Evolutionary conservation across 1,140 invertebrate genomes (phyloP).

Genomic region (Pachyrhynchus sulphureomaculatus): DNA sequence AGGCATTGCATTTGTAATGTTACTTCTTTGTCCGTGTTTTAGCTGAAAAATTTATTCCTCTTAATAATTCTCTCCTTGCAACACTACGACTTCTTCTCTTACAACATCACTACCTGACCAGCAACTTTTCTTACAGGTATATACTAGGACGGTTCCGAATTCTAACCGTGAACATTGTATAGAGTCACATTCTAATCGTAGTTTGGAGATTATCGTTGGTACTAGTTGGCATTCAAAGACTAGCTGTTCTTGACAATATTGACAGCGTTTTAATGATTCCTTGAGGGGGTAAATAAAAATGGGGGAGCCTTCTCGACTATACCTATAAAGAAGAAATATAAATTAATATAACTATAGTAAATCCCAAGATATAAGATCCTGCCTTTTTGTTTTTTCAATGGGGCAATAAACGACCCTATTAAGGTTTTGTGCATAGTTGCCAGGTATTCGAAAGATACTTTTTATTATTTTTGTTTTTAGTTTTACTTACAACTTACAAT

Average conservation of each 20-base stretch:
- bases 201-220: conserved; percentile 71
- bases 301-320: conserved; percentile 65
- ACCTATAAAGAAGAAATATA: conserved; percentile 55
- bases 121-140: conserved; percentile 79
- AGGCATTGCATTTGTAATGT: too few relatives aligned
- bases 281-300: conserved; percentile 65
- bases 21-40: too few relatives aligned
- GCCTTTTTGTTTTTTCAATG: too few relatives aligned
- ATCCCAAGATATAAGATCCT: too few relatives aligned
- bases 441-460: neutral
- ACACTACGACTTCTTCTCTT: conserved; percentile 70
- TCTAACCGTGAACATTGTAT: conserved; percentile 60
- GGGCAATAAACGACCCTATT: too few relatives aligned
- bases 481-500: too few relatives aligned
- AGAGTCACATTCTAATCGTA: conserved; percentile 59
- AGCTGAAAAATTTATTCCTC: too few relatives aligned
- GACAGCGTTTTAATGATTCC: conserved; percentile 60
- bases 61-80: conserved; percentile 68
- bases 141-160: conserved; percentile 79
- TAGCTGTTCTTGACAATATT: conserved; percentile 69
- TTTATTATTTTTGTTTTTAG: too few relatives aligned
- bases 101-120: conserved; percentile 70
- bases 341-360: neutral
- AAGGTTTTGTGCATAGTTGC: too few relatives aligned
- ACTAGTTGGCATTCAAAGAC: conserved; percentile 81